Conservation (phyloP, 2,888 invertebrate genomes). For the Bugula neritina region DNA sequence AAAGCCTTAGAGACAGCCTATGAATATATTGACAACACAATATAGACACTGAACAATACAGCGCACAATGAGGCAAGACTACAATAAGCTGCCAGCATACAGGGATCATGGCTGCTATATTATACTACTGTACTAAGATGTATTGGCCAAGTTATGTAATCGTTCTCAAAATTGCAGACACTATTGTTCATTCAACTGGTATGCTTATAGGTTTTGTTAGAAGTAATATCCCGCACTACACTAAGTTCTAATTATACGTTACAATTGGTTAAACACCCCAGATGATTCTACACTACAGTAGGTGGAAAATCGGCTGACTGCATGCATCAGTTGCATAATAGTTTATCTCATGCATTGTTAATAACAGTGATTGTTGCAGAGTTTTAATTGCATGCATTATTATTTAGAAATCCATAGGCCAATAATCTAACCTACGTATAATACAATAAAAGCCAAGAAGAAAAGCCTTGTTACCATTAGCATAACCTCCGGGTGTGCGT, state of each 20-base stretch:
- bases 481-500: background rate
- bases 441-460: background rate
- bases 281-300: no score
- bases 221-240: no score
- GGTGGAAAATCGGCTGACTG: no score
- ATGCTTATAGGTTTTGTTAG: no score
- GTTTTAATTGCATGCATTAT: constrained; percentile 15
- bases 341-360: background rate
- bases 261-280: no score
- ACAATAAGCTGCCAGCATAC: background rate
- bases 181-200: no score
- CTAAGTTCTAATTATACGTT: no score
- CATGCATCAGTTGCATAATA: background rate
- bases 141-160: no score
- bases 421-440: background rate
- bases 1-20: background rate
- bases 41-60: background rate
- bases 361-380: constrained; percentile 25
- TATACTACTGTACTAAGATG: no score
- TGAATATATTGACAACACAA: constrained; percentile 17
- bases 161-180: no score
- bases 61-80: background rate
- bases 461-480: no score
- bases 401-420: background rate
- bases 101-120: no score